These are phyloP conservation scores for Seriola rivoliana DNA, from an alignment of 2,113 vertebrate genomes.

Conservation along the genomic window DNA sequence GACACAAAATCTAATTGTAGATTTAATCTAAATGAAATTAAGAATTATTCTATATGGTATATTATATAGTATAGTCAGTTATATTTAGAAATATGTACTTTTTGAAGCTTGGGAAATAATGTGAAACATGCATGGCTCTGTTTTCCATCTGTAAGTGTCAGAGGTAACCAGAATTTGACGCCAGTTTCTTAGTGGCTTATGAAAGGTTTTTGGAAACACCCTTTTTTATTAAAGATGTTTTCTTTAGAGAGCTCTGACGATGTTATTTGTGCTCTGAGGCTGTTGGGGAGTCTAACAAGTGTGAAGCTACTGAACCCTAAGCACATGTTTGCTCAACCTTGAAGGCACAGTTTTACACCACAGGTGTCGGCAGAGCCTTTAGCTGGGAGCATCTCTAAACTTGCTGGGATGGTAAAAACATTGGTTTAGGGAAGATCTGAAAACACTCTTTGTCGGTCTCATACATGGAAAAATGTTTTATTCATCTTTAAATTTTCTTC, in stretches of 20 bases:
- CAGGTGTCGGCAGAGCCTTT: constrained; percentile 35
- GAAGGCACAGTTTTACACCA: constrained; percentile 45
- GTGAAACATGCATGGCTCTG: constrained; percentile 22
- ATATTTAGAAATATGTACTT: constrained; percentile 5
- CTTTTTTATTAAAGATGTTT: constrained; percentile 45
- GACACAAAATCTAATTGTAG: neutral
- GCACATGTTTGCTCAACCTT: constrained; percentile 38
- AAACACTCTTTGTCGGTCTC: constrained; percentile 22
- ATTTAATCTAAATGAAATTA: neutral
- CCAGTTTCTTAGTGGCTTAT: constrained; percentile 8
- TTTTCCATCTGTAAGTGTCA: constrained; percentile 32
- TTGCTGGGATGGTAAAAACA: constrained; percentile 19
- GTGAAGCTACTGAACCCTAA: constrained; percentile 51
- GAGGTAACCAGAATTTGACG: constrained; percentile 15
- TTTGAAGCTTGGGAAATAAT: constrained; percentile 6
- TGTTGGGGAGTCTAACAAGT: constrained; percentile 37
- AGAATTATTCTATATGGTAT: neutral
- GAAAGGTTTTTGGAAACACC: constrained; percentile 41
- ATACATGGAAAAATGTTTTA: constrained; percentile 23
- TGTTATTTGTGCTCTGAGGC: constrained; percentile 53
- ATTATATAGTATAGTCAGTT: neutral
- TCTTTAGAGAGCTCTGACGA: constrained; percentile 21
- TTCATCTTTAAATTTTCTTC: constrained; percentile 33
- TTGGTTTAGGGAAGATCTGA: constrained; percentile 7
- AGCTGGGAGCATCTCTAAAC: constrained; percentile 7